Percentiles rank a stretch among this genome's conserved stretches.
These are phyloP conservation scores for Tauraco hartlaubi DNA, from an alignment of 2,797 vertebrate genomes.

Conservation along the genomic window DNA sequence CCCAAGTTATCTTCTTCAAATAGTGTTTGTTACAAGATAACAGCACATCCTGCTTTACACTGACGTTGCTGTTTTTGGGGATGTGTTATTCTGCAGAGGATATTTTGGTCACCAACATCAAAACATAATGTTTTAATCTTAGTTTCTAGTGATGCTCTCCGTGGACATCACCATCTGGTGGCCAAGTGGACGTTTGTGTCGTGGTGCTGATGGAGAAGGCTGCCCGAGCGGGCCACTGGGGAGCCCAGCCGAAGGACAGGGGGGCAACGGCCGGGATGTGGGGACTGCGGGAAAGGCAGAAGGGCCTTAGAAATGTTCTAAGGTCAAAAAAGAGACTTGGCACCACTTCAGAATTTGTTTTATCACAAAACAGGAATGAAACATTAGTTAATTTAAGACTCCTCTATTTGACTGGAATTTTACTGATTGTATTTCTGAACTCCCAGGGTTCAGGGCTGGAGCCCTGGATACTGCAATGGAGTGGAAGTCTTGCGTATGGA, in stretches of 20 bases:
- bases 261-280: background rate
- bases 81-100: background rate
- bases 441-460: background rate
- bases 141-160: background rate
- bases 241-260: fast-evolving
- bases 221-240: background rate
- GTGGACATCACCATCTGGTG: background rate
- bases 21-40: background rate
- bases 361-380: constrained; percentile 14
- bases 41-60: background rate
- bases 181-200: background rate
- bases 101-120: background rate
- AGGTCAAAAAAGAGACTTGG: background rate
- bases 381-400: background rate
- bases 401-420: background rate
- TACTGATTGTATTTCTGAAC: constrained; percentile 35
- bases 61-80: background rate
- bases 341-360: background rate
- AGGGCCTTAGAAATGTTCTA: background rate
- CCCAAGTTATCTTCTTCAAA: background rate
- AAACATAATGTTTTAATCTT: background rate
- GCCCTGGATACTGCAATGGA: background rate
- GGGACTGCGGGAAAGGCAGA: background rate
- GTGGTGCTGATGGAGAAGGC: background rate
- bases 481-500: background rate